A percentile compares a stretch with the other conserved stretches of the same genome.
These are phyloP conservation scores for Cotesia glomerata DNA, from an alignment of 1,140 invertebrate genomes.

Conservation along the genomic window DNA sequence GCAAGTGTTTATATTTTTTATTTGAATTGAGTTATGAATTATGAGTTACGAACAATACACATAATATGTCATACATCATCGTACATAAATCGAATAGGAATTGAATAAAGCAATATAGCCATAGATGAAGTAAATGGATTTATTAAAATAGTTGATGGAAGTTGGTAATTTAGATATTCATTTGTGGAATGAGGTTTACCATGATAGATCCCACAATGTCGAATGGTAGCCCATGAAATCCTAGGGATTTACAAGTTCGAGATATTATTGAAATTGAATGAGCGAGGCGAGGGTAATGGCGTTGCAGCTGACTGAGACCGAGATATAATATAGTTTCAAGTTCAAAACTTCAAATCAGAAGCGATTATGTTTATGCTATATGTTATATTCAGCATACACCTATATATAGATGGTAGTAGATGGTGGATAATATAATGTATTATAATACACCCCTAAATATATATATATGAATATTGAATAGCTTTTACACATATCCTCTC, in stretches of 20 bases:
- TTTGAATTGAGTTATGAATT: too few relatives aligned
- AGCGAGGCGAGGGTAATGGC: neutral
- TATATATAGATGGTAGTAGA: neutral
- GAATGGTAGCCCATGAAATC: neutral
- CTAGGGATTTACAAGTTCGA: neutral
- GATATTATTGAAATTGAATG: neutral
- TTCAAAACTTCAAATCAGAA: neutral
- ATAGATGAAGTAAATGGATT: neutral
- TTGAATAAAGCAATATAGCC: too few relatives aligned
- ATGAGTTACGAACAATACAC: too few relatives aligned
- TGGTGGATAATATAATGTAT: neutral
- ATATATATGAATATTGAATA: too few relatives aligned
- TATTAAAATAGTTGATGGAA: neutral
- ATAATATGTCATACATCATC: too few relatives aligned
- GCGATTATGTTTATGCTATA: neutral
- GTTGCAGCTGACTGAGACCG: neutral
- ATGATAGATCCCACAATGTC: constrained; percentile 1
- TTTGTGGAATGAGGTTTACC: neutral
- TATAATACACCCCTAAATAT: too few relatives aligned
- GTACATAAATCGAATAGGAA: too few relatives aligned
- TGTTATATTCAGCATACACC: too few relatives aligned
- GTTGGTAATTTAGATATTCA: neutral
- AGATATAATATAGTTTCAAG: neutral
- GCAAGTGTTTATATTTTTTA: too few relatives aligned
- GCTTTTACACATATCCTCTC: neutral